phyloP scores from a whole-genome alignment of 2,888 invertebrate genomes.

The Melanargia galathea region DNA sequence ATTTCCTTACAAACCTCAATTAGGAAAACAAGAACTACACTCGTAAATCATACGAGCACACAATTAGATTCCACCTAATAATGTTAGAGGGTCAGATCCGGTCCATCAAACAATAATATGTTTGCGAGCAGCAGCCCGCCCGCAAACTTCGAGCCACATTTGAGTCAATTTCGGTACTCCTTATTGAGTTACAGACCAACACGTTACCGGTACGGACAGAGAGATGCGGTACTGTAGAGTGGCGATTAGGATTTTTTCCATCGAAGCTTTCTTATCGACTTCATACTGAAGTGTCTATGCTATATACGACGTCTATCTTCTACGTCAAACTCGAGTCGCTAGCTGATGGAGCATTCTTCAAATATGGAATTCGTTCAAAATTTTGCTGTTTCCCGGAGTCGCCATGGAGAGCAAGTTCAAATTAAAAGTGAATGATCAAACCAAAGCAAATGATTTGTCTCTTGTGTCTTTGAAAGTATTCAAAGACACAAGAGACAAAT shows the following conservation, averaged over 20 bases:
- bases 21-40: neutral
- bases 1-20: neutral
- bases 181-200: conserved; percentile 78
- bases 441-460: too few species aligned
- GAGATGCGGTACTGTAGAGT: neutral
- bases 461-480: too few species aligned
- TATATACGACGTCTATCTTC: too few species aligned
- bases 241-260: too few species aligned
- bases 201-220: conserved; percentile 57
- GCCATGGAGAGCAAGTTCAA: too few species aligned
- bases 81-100: conserved; percentile 26
- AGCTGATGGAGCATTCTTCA: too few species aligned
- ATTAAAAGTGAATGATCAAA: too few species aligned
- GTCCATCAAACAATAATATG: conserved; percentile 66
- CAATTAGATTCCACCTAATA: conserved; percentile 23
- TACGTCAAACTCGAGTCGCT: too few species aligned
- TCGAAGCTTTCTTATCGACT: neutral
- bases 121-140: conserved; percentile 74
- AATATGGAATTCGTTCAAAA: too few species aligned
- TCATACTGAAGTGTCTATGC: too few species aligned
- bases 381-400: too few species aligned
- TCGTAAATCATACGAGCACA: conserved; percentile 4
- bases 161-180: conserved; percentile 77
- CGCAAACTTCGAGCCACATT: conserved; percentile 72
- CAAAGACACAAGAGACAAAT: too few species aligned